phyloP scores from a whole-genome alignment of 2,888 invertebrate species.

The Dolichomitus sp. region DNA sequence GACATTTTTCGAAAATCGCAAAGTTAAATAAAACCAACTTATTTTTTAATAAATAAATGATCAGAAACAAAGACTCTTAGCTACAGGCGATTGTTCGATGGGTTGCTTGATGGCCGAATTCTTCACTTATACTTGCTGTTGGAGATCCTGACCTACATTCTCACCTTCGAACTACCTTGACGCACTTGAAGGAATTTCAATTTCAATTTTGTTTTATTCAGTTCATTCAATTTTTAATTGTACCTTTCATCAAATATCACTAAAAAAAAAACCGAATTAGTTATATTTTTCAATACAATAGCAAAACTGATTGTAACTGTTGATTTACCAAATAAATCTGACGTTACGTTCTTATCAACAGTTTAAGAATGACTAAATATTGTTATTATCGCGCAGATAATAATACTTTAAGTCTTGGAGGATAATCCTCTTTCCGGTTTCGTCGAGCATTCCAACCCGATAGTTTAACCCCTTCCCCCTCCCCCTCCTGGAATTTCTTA shows the following conservation, averaged over 20 bases:
- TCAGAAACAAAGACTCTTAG: no score
- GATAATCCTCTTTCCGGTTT: conserved; percentile 24
- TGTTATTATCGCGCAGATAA: conserved; percentile 1
- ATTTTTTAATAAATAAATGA: no score
- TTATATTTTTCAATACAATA: neutral
- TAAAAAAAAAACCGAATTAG: neutral
- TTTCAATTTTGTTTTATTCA: neutral
- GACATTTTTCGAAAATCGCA: no score
- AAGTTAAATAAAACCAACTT: no score
- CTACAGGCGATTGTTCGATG: conserved; percentile 12
- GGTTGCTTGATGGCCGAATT: neutral
- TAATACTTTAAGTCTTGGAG: neutral
- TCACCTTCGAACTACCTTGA: neutral
- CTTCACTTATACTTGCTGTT: neutral
- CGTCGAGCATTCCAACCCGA: conserved; percentile 13
- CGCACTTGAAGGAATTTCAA: neutral
- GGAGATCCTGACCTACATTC: conserved; percentile 9
- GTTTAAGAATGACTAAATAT: neutral
- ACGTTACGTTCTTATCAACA: neutral
- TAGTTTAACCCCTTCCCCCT: neutral
- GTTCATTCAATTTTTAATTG: neutral
- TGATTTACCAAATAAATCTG: neutral
- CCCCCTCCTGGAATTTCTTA: neutral
- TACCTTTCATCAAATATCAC: no score
- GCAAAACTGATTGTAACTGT: neutral